Percentiles rank a stretch among this genome's conserved stretches.
phyloP scores from a whole-genome alignment of 2,888 invertebrate species.

The Camptogramma bilineatum region DNA sequence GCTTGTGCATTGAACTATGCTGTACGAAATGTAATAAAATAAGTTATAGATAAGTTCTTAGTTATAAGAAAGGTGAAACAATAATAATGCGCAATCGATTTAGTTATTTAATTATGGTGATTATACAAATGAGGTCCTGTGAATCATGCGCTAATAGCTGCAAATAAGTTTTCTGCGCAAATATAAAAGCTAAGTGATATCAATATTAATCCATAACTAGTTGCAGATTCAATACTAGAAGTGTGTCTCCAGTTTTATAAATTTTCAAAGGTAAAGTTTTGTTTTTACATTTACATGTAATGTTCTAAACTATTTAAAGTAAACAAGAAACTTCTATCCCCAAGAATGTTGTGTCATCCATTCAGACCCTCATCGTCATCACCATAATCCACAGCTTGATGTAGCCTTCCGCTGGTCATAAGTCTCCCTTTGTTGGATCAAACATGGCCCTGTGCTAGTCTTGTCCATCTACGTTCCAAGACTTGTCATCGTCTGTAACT shows the following conservation, averaged over 20 bases:
- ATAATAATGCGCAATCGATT: constrained; percentile 25
- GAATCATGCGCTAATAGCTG: constrained; percentile 26
- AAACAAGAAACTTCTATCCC: too few relatives aligned
- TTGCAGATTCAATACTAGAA: not conserved
- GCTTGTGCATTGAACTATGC: not conserved
- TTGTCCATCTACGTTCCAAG: too few relatives aligned
- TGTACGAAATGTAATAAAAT: not conserved
- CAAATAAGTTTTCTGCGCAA: constrained; percentile 17
- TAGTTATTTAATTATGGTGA: constrained; percentile 24
- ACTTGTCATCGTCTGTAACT: too few relatives aligned
- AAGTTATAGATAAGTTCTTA: not conserved
- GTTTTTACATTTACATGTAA: not conserved
- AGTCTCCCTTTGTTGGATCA: too few relatives aligned
- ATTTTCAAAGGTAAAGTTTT: constrained; percentile 16
- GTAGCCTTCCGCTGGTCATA: too few relatives aligned
- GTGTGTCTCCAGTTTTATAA: not conserved
- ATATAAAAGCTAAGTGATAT: constrained; percentile 17
- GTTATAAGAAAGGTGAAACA: constrained; percentile 11
- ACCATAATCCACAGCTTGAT: too few relatives aligned
- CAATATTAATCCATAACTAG: constrained; percentile 1
- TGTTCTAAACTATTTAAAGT: too few relatives aligned
- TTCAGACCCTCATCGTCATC: too few relatives aligned
- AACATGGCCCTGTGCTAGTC: too few relatives aligned
- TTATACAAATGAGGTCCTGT: constrained; percentile 20
- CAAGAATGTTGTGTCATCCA: too few relatives aligned